A percentile compares a stretch with the other conserved stretches of the same genome.
These are phyloP conservation scores for Cephus pygmeus DNA, from an alignment of 2,888 invertebrate genomes.

Conservation along the genomic window DNA sequence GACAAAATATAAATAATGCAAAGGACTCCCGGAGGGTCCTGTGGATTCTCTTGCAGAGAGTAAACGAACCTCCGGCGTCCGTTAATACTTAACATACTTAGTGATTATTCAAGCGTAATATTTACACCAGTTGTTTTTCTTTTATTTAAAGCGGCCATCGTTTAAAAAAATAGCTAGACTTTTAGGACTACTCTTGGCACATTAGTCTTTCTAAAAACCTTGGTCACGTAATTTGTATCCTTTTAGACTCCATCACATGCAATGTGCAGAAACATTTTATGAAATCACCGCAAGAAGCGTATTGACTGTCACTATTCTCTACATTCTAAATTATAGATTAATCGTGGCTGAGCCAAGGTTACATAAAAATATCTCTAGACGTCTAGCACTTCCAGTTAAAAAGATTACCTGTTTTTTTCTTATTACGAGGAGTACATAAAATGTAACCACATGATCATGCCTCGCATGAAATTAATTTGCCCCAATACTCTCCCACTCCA, in stretches of 20 bases:
- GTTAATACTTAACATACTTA: conserved; percentile 1
- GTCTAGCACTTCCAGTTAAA: background rate
- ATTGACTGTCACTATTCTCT: background rate
- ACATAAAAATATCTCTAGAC: background rate
- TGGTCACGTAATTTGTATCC: no score
- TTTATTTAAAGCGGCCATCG: background rate
- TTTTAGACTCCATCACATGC: no score
- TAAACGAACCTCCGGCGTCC: background rate
- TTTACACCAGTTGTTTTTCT: background rate
- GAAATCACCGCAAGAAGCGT: background rate
- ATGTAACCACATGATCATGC: background rate
- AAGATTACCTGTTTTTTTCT: background rate
- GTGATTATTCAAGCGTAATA: background rate
- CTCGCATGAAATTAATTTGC: background rate
- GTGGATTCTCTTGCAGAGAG: background rate
- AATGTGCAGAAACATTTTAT: background rate
- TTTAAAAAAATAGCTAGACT: background rate
- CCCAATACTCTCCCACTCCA: background rate
- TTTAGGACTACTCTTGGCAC: no score
- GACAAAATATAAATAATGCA: background rate
- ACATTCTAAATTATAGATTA: background rate
- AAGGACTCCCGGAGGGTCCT: background rate
- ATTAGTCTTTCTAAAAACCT: no score
- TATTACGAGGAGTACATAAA: background rate
- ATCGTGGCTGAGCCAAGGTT: background rate